Conservation (phyloP, 2,888 invertebrate genomes). For the Pocota personata region DNA sequence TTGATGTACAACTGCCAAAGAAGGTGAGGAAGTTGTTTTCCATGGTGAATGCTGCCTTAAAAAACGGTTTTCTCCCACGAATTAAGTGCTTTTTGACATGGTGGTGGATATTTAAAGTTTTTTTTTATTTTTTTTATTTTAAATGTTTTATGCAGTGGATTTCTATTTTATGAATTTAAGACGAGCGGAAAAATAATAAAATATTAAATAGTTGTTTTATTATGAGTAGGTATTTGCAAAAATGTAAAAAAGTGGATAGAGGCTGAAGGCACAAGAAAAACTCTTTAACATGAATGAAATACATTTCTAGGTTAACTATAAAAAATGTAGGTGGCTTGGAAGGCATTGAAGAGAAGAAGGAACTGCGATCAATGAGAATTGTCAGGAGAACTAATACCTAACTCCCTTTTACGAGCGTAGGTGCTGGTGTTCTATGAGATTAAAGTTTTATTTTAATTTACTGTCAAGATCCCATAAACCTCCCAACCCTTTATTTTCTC, state of each 20-base stretch:
- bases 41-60: slow-evolving; percentile 58
- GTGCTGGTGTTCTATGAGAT: no score
- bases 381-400: no score
- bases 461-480: no score
- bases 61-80: slow-evolving; percentile 51
- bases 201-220: background rate
- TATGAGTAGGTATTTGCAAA: background rate
- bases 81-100: slow-evolving; percentile 55
- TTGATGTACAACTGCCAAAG: slow-evolving; percentile 60
- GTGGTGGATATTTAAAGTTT: slow-evolving; percentile 4
- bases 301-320: no score
- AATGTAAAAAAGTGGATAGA: background rate
- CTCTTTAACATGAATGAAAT: no score
- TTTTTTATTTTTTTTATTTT: slow-evolving; percentile 8
- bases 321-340: no score
- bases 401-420: no score
- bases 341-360: no score
- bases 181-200: background rate
- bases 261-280: no score
- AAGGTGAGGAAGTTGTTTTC: slow-evolving; percentile 54
- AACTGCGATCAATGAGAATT: no score
- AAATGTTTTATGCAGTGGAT: background rate
- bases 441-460: no score
- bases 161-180: background rate
- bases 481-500: no score